Conservation (phyloP, 1,140 invertebrate species). For the Achroia grisella region DNA sequence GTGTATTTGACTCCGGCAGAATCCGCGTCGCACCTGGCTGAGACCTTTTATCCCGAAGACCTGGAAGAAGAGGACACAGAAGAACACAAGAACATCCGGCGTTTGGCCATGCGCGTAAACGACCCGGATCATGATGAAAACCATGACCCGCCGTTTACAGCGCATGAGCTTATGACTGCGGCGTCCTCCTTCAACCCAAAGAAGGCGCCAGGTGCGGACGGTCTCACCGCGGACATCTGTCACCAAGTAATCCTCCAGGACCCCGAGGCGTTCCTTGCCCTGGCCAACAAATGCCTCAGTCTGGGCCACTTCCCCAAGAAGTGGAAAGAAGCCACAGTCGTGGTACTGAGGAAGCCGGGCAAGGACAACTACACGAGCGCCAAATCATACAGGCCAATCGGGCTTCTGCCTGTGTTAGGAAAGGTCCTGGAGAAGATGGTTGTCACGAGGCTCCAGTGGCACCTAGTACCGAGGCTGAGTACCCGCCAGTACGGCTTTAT, state of each 20-base stretch:
- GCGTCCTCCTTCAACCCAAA: not conserved
- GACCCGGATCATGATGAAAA: too few relatives aligned
- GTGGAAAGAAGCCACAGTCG: constrained; percentile 1
- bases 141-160: not conserved
- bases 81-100: too few relatives aligned
- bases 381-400: not conserved
- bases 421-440: not conserved
- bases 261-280: not conserved
- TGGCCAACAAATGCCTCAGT: not conserved
- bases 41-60: too few relatives aligned
- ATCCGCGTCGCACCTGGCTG: too few relatives aligned
- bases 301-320: not conserved
- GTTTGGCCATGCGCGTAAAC: too few relatives aligned
- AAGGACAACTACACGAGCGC: not conserved
- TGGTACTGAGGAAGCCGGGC: not conserved
- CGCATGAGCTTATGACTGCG: not conserved
- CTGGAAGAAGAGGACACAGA: too few relatives aligned
- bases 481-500: not conserved
- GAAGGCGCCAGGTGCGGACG: constrained; percentile 6
- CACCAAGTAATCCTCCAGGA: not conserved
- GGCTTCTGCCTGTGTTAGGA: not conserved
- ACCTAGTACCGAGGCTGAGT: not conserved
- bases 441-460: not conserved
- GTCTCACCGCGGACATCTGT: constrained; percentile 6
- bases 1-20: too few relatives aligned